Percentiles rank a stretch among this genome's conserved stretches.
phyloP scores from a whole-genome alignment of 2,888 invertebrate species.

The Callosobruchus maculatus region DNA sequence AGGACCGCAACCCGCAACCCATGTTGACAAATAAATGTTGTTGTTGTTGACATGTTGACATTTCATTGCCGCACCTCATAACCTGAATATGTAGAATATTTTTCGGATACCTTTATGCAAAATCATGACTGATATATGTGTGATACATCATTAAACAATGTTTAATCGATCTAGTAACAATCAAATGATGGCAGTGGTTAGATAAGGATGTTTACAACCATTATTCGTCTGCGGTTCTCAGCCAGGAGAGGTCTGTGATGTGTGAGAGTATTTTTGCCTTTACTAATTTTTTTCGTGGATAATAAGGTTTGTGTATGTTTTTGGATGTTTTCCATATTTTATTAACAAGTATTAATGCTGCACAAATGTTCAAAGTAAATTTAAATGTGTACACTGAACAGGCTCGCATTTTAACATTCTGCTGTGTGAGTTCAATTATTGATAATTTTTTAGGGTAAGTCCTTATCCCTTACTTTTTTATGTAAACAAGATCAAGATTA shows the following conservation, averaged over 20 bases:
- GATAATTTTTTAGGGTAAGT: background rate
- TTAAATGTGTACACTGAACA: background rate
- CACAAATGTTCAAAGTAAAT: background rate
- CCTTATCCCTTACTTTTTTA: background rate
- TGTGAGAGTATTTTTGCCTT: background rate
- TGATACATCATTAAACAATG: background rate
- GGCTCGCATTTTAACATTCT: background rate
- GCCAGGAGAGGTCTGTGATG: background rate
- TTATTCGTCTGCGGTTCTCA: background rate
- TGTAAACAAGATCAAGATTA: background rate
- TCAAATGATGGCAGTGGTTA: background rate
- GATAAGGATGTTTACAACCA: background rate
- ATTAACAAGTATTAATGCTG: background rate
- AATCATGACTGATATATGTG: background rate
- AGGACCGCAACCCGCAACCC: no score
- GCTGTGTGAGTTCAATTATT: background rate
- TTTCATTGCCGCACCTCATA: background rate
- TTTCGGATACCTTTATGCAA: background rate
- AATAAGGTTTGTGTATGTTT: background rate
- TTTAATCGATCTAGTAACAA: background rate
- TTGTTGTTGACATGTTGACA: background rate
- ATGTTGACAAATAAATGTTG: no score
- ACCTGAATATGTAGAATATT: background rate
- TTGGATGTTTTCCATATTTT: constrained; percentile 1
- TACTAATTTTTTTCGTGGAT: background rate